Percentiles rank a stretch among this genome's conserved stretches.
phyloP scores from a whole-genome alignment of 2,797 vertebrate species.

The Chelon labrosus region DNA sequence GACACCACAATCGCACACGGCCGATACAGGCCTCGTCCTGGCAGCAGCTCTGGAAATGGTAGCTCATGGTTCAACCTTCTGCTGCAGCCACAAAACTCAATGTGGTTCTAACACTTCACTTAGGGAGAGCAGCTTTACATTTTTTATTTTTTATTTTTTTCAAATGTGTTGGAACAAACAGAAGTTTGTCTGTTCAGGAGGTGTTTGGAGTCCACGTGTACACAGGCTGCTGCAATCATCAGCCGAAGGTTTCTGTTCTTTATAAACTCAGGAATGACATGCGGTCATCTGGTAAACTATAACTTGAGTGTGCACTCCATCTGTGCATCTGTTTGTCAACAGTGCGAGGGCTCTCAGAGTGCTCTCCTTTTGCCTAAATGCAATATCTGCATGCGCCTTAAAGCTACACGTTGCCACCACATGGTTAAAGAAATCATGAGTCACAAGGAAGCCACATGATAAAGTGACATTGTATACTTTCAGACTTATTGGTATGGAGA shows the following conservation, averaged over 20 bases:
- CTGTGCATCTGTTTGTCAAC: constrained; percentile 34
- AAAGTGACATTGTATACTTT: not conserved
- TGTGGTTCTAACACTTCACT: constrained; percentile 43
- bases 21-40: constrained; percentile 31
- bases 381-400: not conserved
- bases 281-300: constrained; percentile 17
- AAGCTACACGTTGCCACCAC: constrained; percentile 58
- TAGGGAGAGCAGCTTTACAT: constrained; percentile 7
- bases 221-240: constrained; percentile 14
- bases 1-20: constrained; percentile 31
- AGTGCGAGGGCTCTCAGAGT: constrained; percentile 26
- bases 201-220: constrained; percentile 39
- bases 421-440: constrained; percentile 40
- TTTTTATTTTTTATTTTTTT: not conserved
- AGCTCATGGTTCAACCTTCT: constrained; percentile 19
- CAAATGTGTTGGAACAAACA: constrained; percentile 40
- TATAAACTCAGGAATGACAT: constrained; percentile 17
- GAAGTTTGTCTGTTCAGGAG: constrained; percentile 48
- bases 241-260: constrained; percentile 9
- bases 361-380: constrained; percentile 2
- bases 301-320: constrained; percentile 28
- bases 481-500: no score
- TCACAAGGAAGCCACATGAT: not conserved
- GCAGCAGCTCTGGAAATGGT: constrained; percentile 53
- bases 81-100: constrained; percentile 36